These are phyloP conservation scores for Premnoplex brunnescens DNA, from an alignment of 2,797 vertebrate species.

Conservation along the genomic window DNA sequence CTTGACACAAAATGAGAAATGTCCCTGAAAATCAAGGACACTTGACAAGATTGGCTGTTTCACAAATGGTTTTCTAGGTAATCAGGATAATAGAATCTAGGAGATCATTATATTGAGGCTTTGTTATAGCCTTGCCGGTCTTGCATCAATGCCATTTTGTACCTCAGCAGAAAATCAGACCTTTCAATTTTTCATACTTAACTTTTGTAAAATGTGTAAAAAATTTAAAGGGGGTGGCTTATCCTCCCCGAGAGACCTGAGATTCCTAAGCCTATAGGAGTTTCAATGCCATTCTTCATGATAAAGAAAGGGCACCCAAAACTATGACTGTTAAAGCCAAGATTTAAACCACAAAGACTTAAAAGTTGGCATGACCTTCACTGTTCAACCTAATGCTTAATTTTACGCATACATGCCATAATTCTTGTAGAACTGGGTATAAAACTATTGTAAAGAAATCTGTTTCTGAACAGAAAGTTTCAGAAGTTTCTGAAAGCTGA, in stretches of 20 bases:
- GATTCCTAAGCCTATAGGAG: neutral
- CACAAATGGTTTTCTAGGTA: neutral
- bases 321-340: neutral
- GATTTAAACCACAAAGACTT: neutral
- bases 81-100: neutral
- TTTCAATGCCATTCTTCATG: neutral
- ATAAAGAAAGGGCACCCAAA: neutral
- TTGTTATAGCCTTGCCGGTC: neutral
- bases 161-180: neutral
- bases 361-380: neutral
- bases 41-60: neutral
- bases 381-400: neutral
- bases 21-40: neutral
- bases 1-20: neutral
- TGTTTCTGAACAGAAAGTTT: no score
- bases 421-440: neutral
- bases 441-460: no score
- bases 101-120: neutral
- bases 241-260: neutral
- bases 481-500: neutral
- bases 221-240: neutral
- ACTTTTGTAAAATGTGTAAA: neutral
- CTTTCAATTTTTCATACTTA: neutral
- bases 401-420: neutral
- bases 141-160: neutral